Evolutionary conservation across 1,140 invertebrate genomes (phyloP).

Genomic region (Nomia melanderi): DNA sequence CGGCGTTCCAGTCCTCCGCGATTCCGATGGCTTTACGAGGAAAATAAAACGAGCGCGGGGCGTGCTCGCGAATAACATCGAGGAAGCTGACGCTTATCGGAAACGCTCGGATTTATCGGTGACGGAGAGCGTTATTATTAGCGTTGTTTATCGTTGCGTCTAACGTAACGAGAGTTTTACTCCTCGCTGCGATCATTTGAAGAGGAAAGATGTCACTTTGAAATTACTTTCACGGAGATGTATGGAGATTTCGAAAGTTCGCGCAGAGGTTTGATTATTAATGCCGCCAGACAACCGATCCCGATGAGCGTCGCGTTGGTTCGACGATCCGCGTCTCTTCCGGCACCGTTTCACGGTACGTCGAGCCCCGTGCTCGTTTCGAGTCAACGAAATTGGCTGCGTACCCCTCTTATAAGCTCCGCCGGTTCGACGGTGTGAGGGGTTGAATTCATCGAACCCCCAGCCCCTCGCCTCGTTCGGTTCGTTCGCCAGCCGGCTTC

Average conservation of each 20-base stretch:
- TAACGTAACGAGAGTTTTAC: too few relatives aligned
- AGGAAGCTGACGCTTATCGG: neutral
- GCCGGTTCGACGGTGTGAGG: slow-evolving; percentile 41
- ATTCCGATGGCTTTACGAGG: neutral
- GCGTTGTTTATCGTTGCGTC: too few relatives aligned
- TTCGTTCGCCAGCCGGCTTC: neutral
- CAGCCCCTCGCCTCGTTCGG: neutral
- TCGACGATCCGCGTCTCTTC: slow-evolving; percentile 47
- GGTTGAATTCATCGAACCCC: slow-evolving; percentile 49
- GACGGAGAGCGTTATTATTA: too few relatives aligned
- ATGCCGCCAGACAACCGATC: too few relatives aligned
- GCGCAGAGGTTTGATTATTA: too few relatives aligned
- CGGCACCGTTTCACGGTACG: slow-evolving; percentile 72
- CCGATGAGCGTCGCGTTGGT: too few relatives aligned
- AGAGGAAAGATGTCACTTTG: too few relatives aligned
- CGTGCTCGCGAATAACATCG: neutral
- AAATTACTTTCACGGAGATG: too few relatives aligned
- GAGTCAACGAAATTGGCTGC: slow-evolving; percentile 71
- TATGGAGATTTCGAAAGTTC: too few relatives aligned
- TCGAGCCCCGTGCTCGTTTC: slow-evolving; percentile 65
- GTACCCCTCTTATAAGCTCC: slow-evolving; percentile 49
- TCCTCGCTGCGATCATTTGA: too few relatives aligned
- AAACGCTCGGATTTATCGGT: too few relatives aligned
- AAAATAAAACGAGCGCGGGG: neutral
- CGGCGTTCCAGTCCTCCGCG: neutral